Evolutionary conservation across 2,888 invertebrate genomes (phyloP).

Genomic region (Xylophagus ater): DNA sequence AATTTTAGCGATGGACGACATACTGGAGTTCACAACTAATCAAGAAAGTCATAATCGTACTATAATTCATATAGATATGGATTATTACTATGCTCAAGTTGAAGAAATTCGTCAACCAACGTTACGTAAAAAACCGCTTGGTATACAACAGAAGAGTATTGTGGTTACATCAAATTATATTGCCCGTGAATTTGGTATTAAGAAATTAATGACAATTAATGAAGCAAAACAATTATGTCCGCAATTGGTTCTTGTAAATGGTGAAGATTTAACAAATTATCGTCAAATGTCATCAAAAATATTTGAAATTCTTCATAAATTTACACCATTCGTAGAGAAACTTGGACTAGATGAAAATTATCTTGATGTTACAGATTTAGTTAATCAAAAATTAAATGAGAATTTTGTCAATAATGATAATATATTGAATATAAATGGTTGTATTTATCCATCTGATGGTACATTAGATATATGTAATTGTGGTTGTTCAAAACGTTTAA

Average conservation of each 20-base stretch:
- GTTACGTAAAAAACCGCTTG: slow-evolving; percentile 55
- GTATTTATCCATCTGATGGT: slow-evolving; percentile 50
- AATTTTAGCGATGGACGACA: slow-evolving; percentile 10
- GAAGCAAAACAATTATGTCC: slow-evolving; percentile 67
- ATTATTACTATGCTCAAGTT: slow-evolving; percentile 80
- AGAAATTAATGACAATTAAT: slow-evolving; percentile 65
- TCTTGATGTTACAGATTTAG: slow-evolving; percentile 60
- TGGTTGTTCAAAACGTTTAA: slow-evolving; percentile 60
- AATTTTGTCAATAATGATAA: slow-evolving; percentile 14
- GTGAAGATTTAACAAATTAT: slow-evolving; percentile 74
- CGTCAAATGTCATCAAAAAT: slow-evolving; percentile 67
- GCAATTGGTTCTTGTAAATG: slow-evolving; percentile 60
- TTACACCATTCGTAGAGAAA: slow-evolving; percentile 64
- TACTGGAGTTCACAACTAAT: slow-evolving; percentile 9
- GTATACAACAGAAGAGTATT: slow-evolving; percentile 73
- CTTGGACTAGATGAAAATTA: slow-evolving; percentile 79
- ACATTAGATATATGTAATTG: slow-evolving; percentile 53
- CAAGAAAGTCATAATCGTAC: slow-evolving; percentile 48
- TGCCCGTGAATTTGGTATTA: slow-evolving; percentile 62
- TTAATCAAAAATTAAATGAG: slow-evolving; percentile 25
- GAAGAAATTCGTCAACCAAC: slow-evolving; percentile 65
- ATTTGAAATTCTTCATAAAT: slow-evolving; percentile 57
- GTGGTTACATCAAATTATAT: slow-evolving; percentile 78
- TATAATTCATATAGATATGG: slow-evolving; percentile 71
- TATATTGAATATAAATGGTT: slow-evolving; percentile 31